These are phyloP conservation scores for Sycon ciliatum DNA, from an alignment of 37 sponge, comb jelly and placozoan species.

Conservation along the genomic window DNA sequence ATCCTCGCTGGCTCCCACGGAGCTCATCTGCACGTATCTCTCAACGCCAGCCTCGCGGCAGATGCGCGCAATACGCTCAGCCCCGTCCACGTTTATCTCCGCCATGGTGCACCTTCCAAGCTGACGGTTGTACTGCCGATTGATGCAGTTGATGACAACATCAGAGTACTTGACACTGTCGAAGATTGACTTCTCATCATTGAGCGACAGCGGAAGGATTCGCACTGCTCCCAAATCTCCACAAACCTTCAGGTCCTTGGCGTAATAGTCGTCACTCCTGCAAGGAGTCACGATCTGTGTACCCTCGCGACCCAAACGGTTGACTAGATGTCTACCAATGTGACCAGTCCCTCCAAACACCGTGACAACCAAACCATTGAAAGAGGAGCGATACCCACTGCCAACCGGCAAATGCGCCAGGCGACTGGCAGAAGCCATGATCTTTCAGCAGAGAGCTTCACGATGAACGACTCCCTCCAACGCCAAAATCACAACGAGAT, in stretches of 20 bases:
- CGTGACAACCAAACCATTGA: slow-evolving; percentile 85
- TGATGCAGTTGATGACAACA: slow-evolving; percentile 82
- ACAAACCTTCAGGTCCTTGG: slow-evolving; percentile 66
- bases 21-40: slow-evolving; percentile 79
- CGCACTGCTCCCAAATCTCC: slow-evolving; percentile 83
- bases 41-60: slow-evolving; percentile 49
- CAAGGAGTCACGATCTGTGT: slow-evolving; percentile 70
- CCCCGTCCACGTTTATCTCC: slow-evolving; percentile 66
- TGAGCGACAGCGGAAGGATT: slow-evolving; percentile 33
- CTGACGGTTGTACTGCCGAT: slow-evolving; percentile 59
- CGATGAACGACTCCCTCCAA: too few species aligned
- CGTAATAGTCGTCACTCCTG: slow-evolving; percentile 80
- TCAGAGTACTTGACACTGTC: slow-evolving; percentile 76
- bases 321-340: slow-evolving; percentile 82
- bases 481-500: too few species aligned
- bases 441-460: too few species aligned
- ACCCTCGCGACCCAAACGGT: slow-evolving; percentile 82
- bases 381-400: slow-evolving; percentile 85
- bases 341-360: slow-evolving; percentile 96
- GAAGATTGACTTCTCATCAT: slow-evolving; percentile 57
- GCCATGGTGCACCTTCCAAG: slow-evolving; percentile 64
- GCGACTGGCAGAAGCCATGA: too few species aligned
- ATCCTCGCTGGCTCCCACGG: slow-evolving; percentile 62
- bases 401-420: too few species aligned
- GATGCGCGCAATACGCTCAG: slow-evolving; percentile 77